phyloP scores from a whole-genome alignment of 1,140 invertebrate species.

The Hesperophylax magnus region DNA sequence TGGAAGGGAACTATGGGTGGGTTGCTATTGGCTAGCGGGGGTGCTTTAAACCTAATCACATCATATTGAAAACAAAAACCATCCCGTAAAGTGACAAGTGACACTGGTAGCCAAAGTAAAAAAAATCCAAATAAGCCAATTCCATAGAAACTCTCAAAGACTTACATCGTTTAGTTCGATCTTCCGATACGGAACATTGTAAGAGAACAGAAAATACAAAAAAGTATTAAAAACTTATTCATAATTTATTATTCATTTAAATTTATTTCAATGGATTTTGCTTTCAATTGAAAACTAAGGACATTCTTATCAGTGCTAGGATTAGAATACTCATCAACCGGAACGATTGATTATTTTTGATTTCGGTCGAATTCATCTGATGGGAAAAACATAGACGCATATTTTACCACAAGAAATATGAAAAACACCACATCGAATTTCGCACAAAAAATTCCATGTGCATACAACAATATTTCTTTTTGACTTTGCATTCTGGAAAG shows the following conservation, averaged over 20 bases:
- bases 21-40: background rate
- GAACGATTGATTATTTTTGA: too few species aligned
- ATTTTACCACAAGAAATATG: too few species aligned
- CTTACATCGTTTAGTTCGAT: slow-evolving; percentile 50
- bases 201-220: slow-evolving; percentile 36
- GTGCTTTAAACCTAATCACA: background rate
- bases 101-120: slow-evolving; percentile 7
- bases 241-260: background rate
- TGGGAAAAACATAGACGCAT: too few species aligned
- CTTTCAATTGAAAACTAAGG: slow-evolving; percentile 40
- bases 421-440: too few species aligned
- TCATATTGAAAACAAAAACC: slow-evolving; percentile 36
- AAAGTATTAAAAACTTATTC: slow-evolving; percentile 4
- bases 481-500: too few species aligned
- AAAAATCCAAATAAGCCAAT: slow-evolving; percentile 41
- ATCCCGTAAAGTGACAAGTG: slow-evolving; percentile 1
- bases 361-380: too few species aligned
- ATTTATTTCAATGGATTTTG: slow-evolving; percentile 31
- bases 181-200: slow-evolving; percentile 36
- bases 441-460: too few species aligned
- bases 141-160: slow-evolving; percentile 23
- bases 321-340: too few species aligned
- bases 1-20: background rate
- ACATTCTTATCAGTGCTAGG: too few species aligned
- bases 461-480: too few species aligned